phyloP scores from a whole-genome alignment of 92 coral and sea anemone genomes.

The Epizoanthus ramosus region DNA sequence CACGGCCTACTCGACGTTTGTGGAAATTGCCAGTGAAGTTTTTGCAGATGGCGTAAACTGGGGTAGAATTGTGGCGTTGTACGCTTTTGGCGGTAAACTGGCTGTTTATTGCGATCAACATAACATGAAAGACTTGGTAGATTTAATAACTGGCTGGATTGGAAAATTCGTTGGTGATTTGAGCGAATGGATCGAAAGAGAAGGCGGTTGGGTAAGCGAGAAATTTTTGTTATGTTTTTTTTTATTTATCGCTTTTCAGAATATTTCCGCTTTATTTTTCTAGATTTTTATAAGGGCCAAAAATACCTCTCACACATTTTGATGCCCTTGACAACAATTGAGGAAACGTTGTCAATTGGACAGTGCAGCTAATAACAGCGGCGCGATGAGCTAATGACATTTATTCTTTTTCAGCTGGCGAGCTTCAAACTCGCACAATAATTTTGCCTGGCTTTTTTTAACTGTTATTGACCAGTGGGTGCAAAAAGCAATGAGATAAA shows the following conservation, averaged over 20 bases:
- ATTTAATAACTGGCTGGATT: conserved; percentile 82
- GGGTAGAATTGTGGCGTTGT: conserved; percentile 96
- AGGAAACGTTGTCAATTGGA: not conserved
- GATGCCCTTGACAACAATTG: conserved; percentile 35
- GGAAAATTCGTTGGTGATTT: conserved; percentile 80
- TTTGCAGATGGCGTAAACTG: conserved; percentile 97
- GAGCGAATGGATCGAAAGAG: conserved; percentile 90
- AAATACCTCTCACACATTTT: conserved; percentile 8
- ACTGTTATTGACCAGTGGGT: too few relatives aligned
- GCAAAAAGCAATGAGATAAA: too few relatives aligned
- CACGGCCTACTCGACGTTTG: conserved; percentile 91
- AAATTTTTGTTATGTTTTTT: conserved; percentile 16
- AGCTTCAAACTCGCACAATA: not conserved
- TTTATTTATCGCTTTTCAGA: conserved; percentile 1
- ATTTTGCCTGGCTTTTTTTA: too few relatives aligned
- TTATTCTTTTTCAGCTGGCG: not conserved
- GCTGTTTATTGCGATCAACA: conserved; percentile 91
- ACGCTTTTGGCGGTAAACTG: conserved; percentile 96
- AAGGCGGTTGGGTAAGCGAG: conserved; percentile 97
- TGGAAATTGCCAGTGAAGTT: conserved; percentile 95
- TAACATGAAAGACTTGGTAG: conserved; percentile 89
- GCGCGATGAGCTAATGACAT: not conserved
- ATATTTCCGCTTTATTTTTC: conserved; percentile 37
- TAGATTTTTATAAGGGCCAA: not conserved
- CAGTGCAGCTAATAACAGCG: not conserved